Evolutionary conservation across 1,140 invertebrate genomes (phyloP).

Genomic region (Leptinotarsa lineolata): DNA sequence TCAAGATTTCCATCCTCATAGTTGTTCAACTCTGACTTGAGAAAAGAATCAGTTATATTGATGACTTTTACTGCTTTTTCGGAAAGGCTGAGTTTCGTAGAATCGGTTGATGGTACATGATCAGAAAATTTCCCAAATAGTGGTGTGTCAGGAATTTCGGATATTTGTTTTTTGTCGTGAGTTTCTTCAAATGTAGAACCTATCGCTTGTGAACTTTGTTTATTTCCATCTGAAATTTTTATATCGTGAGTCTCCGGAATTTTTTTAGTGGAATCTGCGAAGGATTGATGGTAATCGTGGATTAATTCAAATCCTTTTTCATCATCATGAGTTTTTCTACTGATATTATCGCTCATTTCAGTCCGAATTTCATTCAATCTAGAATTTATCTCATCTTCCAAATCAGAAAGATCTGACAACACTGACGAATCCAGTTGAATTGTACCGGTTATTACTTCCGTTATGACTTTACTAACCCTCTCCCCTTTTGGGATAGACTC

Average conservation of each 20-base stretch:
- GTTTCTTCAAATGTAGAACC: background rate
- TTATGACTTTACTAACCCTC: constrained; percentile 31
- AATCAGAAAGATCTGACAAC: constrained; percentile 31
- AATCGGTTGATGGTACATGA: background rate
- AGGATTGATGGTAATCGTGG: background rate
- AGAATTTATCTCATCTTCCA: constrained; percentile 38
- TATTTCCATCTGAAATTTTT: background rate
- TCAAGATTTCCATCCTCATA: constrained; percentile 39
- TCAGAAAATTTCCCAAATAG: constrained; percentile 9
- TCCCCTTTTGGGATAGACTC: constrained; percentile 23
- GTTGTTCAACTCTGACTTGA: constrained; percentile 42
- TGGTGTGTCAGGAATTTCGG: constrained; percentile 24
- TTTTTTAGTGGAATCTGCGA: background rate
- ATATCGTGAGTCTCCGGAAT: no score
- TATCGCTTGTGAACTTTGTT: background rate
- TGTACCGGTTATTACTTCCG: constrained; percentile 28
- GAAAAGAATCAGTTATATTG: constrained; percentile 42
- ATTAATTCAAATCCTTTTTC: background rate
- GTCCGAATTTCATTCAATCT: constrained; percentile 30
- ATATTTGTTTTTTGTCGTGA: constrained; percentile 30
- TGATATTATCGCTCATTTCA: background rate
- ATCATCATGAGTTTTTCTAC: no score
- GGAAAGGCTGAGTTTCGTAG: background rate
- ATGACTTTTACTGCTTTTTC: constrained; percentile 37
- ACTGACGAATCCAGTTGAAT: constrained; percentile 27